Base-by-base conservation (phyloP, 2,113 vertebrate genomes). In the Marmota flaviventris region DNA sequence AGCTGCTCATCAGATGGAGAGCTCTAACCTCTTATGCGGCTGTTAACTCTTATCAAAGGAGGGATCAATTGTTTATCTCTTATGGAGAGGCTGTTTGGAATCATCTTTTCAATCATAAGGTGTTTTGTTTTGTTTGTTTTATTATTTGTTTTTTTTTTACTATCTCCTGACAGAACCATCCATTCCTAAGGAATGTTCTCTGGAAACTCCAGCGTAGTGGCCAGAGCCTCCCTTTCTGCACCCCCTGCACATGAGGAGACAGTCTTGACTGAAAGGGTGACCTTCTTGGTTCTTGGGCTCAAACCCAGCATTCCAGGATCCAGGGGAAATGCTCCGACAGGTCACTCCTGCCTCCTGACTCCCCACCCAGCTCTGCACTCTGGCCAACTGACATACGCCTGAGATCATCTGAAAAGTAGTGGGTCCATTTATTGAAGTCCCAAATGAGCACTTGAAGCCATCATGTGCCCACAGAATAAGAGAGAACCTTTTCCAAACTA, bases 131-230 rank as follows among this genome's bases (percentile, higher is more conserved):
- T 53, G 51, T 53, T 53, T 53, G 51, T 53, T 53, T 53, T 13
- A 8, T 58, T 58, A 20, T 24, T 20, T 56, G 56, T 17, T 39
- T 73, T 84, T n/a, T 82, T 39, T 73, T 8, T 92, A 85, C 29
- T 67, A 22, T 90, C 20, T 79, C 42, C 87, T 88, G 51, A 94
- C 84, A 32, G 42, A 96, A 51, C 45, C 20, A 81, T 12, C 39
- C 24, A 69, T 51, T 73, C 58, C 51, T 79, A 61, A 87, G 67
- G n/a, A 95, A 96, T 37, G 20, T 48, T 61, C 39, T 4, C 53
- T 32, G 24, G 70, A 83, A 81, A 90, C 76, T 6, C 67, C 39
- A n/a, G 37, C 3, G 8, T 12, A 69, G 42, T 56, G 75, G 25
- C 61, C 27, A 45, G 76, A 69, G 20, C 3, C 37, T 16, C 10